Percentiles rank a stretch among this genome's conserved stretches.
phyloP scores from a whole-genome alignment of 64 coral and sea anemone genomes.

The Pocillopora verrucosa region DNA sequence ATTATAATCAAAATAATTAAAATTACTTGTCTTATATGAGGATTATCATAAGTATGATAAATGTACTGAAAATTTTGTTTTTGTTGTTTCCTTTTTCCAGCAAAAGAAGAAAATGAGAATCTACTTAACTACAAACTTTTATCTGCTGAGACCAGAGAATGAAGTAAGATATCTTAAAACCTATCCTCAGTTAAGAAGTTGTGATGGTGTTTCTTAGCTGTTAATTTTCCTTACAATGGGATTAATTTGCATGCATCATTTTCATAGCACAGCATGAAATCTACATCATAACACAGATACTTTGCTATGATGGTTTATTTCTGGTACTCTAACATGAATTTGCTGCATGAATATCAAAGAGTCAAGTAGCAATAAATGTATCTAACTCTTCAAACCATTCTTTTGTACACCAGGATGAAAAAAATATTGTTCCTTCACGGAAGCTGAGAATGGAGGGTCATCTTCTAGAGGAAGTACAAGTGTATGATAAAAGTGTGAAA shows the following conservation, averaged over 20 bases:
- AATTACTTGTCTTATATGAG: too few relatives aligned
- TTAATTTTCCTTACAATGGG: too few relatives aligned
- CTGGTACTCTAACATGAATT: too few relatives aligned
- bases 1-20: conserved; percentile 41
- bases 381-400: neutral
- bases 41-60: neutral
- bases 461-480: conserved; percentile 88
- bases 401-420: conserved; percentile 70
- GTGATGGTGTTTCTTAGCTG: too few relatives aligned
- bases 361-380: too few relatives aligned
- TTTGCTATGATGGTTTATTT: too few relatives aligned
- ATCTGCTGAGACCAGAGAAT: conserved; percentile 76
- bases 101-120: conserved; percentile 89
- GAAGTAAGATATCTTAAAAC: conserved; percentile 46
- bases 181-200: too few relatives aligned
- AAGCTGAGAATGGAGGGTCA: conserved; percentile 90
- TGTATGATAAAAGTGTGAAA: conserved; percentile 3
- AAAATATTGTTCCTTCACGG: conserved; percentile 93
- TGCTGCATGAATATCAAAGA: too few relatives aligned
- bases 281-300: neutral
- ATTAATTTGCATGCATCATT: too few relatives aligned
- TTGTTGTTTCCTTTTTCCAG: conserved; percentile 11
- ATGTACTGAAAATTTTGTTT: too few relatives aligned
- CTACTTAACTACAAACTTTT: conserved; percentile 91
- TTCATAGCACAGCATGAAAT: too few relatives aligned